A percentile compares a stretch with the other conserved stretches of the same genome.
phyloP scores from a whole-genome alignment of 2,888 invertebrate species.

The Bugulina stolonifera region DNA sequence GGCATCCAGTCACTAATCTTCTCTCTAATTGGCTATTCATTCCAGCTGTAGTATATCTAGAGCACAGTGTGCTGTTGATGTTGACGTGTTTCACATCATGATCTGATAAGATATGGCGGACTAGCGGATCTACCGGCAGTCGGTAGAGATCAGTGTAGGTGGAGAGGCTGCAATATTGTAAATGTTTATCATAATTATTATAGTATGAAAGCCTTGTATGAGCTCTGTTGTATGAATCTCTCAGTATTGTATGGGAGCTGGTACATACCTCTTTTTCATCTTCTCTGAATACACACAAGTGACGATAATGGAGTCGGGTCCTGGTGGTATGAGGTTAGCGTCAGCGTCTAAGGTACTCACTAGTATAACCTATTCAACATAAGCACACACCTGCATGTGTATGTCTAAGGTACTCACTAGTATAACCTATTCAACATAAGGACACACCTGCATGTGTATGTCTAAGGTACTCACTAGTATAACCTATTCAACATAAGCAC shows the following conservation, averaged over 20 bases:
- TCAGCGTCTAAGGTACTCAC: neutral
- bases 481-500: no score
- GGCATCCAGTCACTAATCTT: neutral
- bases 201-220: no score
- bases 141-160: neutral
- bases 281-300: no score
- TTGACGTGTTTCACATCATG: neutral
- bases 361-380: neutral
- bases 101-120: neutral
- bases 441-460: no score
- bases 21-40: neutral
- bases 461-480: no score
- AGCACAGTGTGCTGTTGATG: neutral
- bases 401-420: no score
- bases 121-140: neutral
- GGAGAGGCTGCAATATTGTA: neutral
- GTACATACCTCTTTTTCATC: no score
- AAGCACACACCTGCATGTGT: no score
- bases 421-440: no score
- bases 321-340: neutral
- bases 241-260: no score
- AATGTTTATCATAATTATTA: no score
- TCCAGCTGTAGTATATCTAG: neutral
- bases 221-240: no score
- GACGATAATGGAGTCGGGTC: neutral